Base-by-base conservation (phyloP, 53 echinoderm and acorn worm genomes). In the Apostichopus leukothele region DNA sequence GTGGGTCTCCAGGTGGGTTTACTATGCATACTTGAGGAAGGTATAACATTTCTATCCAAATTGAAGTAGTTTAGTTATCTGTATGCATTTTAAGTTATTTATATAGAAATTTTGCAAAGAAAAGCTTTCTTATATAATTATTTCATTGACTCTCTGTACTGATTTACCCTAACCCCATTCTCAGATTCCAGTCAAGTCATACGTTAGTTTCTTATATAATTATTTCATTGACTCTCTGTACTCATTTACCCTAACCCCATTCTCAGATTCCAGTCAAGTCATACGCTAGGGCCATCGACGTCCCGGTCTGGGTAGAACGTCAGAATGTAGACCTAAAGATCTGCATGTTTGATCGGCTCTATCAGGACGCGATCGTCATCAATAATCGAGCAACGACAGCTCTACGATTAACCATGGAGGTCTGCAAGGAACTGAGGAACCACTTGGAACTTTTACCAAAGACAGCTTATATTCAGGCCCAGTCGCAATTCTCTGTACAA, bases 391-490 rank as follows among this genome's bases (percentile, higher is more conserved):
- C 99, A 23, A 99, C 96, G 39, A 96, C 99, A 1, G 96, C 99
- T 8, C 88, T 99, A 25, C 89, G 99, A 8, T 89, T 99, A 50
- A 93, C 89, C 66, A 96, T 99, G 91, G 99, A 99, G 88, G 96
- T 99, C 10, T 94, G 95, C 84, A 99, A 99, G 74, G 99, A 96
- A 89, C 89, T 99, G 0, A 76, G 93, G 10, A 94, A 90, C 74
- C 92, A 99, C 90, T 88, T 99, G 93, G 99, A 99, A 87, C 79
- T 99, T 57, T 91, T 99, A 73, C 99, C 99, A 67, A 96, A 96
- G 90, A 99, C 99, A 8, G 98, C 96, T n/a, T 99, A 99, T 88
- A 96, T 99, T 60, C 99, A 99, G 71, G 99, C 99, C 0, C 99
- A 99, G 90, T 99, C 99, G 60, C 99, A 99, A 75, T 99, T 99